Evolutionary conservation across 2,797 vertebrate genomes (phyloP).

Genomic region (Micromesistius poutassou): DNA sequence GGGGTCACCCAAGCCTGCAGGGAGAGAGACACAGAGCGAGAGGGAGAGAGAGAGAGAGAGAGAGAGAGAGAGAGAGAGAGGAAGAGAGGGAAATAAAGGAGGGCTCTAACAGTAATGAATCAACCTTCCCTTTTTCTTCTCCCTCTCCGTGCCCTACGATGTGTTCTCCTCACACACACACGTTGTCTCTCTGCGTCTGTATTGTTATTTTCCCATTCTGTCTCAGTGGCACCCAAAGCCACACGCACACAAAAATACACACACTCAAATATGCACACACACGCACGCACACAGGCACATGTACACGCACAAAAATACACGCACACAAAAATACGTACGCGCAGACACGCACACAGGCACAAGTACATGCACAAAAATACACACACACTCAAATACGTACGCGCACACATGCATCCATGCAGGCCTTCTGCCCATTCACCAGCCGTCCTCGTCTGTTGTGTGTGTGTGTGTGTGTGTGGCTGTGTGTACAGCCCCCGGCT

Average conservation of each 20-base stretch:
- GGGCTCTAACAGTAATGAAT: constrained; percentile 75
- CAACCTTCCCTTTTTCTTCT: constrained; percentile 50
- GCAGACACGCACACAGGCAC: constrained; percentile 27
- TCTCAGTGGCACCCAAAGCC: constrained; percentile 34
- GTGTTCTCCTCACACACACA: no score
- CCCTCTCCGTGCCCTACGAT: constrained; percentile 16
- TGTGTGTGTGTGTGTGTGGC: constrained; percentile 20
- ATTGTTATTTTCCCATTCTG: no score
- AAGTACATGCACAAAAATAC: neutral
- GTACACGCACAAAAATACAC: neutral
- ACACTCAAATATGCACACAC: constrained; percentile 15
- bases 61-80: constrained; percentile 30
- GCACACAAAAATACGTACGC: neutral
- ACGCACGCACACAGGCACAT: constrained; percentile 23
- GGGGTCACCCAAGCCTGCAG: constrained; percentile 69
- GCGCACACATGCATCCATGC: constrained; percentile 16
- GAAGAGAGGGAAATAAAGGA: constrained; percentile 8
- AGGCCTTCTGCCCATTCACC: constrained; percentile 42
- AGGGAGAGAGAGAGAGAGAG: neutral
- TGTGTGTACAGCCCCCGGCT: constrained; percentile 31
- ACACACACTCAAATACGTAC: neutral
- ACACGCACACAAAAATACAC: constrained; percentile 1
- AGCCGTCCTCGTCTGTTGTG: constrained; percentile 17
- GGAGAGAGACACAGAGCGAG: constrained; percentile 45
- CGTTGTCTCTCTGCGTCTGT: no score